Conservation (phyloP, 2,113 vertebrate genomes). For the Myotis lucifugus region DNA sequence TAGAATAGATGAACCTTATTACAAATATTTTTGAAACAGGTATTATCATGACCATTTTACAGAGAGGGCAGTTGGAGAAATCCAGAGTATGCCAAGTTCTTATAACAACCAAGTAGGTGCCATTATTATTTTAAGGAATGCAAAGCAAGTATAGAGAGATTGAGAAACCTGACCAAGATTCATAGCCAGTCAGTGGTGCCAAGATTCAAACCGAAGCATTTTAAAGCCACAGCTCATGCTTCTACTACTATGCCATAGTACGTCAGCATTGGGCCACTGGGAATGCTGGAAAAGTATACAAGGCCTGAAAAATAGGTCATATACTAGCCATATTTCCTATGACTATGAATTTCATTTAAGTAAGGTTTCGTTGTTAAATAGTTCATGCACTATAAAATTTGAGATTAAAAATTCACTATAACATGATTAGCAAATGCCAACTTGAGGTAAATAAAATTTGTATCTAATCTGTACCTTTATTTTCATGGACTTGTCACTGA, state of each 20-base stretch:
- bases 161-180: neutral
- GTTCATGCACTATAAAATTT: neutral
- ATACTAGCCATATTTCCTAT: neutral
- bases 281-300: neutral
- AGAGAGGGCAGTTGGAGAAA: neutral
- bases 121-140: constrained; percentile 1
- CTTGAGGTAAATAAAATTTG: constrained; percentile 21
- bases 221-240: neutral
- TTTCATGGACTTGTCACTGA: constrained; percentile 29
- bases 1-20: neutral
- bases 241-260: neutral
- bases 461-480: neutral
- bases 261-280: neutral
- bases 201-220: neutral
- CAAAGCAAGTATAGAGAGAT: neutral
- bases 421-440: constrained; percentile 11
- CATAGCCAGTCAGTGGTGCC: neutral
- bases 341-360: neutral
- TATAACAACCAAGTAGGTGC: neutral
- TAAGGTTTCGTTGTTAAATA: neutral
- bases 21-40: constrained; percentile 1
- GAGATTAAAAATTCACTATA: constrained; percentile 28
- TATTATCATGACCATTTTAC: constrained; percentile 14
- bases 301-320: neutral
- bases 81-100: neutral